Evolutionary conservation across 2,888 invertebrate genomes (phyloP).

Genomic region (Aleiodes testaceus): DNA sequence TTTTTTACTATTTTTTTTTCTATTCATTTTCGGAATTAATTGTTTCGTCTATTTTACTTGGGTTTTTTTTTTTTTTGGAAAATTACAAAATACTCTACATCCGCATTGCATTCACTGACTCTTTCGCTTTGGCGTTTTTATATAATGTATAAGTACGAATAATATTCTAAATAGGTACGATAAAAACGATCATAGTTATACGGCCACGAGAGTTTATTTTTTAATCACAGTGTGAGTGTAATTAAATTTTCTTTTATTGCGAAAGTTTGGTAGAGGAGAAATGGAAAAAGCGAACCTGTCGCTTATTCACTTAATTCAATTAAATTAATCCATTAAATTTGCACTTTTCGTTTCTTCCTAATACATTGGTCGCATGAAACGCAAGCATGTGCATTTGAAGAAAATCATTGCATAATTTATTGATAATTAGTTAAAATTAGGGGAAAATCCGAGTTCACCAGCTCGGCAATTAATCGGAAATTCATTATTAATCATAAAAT

Average conservation of each 20-base stretch:
- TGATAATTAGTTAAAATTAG: background rate
- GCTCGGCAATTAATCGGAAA: constrained; percentile 28
- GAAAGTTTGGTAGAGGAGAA: background rate
- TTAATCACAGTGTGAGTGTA: constrained; percentile 62
- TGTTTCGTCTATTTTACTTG: constrained; percentile 35
- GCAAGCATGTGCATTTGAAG: background rate
- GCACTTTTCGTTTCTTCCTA: constrained; percentile 23
- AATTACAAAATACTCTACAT: constrained; percentile 25
- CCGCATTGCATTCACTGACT: constrained; percentile 38
- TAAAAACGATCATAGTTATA: constrained; percentile 63
- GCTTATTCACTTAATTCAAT: background rate
- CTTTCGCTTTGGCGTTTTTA: constrained; percentile 39
- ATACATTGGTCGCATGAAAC: constrained; percentile 26
- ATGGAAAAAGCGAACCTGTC: constrained; percentile 11
- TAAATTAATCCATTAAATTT: constrained; percentile 21
- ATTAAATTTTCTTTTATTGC: constrained; percentile 39
- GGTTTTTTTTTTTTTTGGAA: constrained; percentile 33
- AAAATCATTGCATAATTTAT: constrained; percentile 5
- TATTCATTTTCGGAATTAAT: constrained; percentile 24
- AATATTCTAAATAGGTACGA: constrained; percentile 63
- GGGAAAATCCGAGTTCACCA: constrained; percentile 11
- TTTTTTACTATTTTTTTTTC: constrained; percentile 6
- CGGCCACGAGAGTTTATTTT: constrained; percentile 58
- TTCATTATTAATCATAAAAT: constrained; percentile 41
- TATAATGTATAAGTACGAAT: constrained; percentile 51